Conservation (phyloP, 2,888 invertebrate genomes). For the Bimastos eiseni region DNA sequence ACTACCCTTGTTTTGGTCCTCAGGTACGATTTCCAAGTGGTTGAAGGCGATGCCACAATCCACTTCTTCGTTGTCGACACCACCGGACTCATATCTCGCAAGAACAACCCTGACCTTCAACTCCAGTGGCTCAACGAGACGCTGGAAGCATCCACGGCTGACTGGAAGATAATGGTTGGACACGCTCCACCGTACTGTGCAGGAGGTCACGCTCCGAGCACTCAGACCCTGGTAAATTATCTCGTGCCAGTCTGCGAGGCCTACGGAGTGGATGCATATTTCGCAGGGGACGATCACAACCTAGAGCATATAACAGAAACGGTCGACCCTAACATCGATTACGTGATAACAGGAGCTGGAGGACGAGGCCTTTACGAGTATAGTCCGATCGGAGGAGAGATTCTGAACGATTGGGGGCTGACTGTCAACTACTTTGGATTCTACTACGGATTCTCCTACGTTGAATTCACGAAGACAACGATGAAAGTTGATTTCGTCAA, state of each 20-base stretch:
- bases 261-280: constrained; percentile 31
- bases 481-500: constrained; percentile 21
- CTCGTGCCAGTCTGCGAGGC: constrained; percentile 32
- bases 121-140: constrained; percentile 27
- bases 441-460: neutral
- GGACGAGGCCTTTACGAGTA: constrained; percentile 27
- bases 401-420: constrained; percentile 22
- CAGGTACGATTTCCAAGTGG: neutral
- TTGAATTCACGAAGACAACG: neutral
- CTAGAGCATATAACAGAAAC: constrained; percentile 24
- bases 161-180: constrained; percentile 40
- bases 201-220: constrained; percentile 27
- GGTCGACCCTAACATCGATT: constrained; percentile 17
- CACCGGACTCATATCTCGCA: neutral
- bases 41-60: constrained; percentile 10
- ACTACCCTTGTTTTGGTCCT: neutral
- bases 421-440: constrained; percentile 7
- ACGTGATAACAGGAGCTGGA: constrained; percentile 27
- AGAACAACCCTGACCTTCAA: constrained; percentile 26
- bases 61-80: constrained; percentile 37
- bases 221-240: neutral
- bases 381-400: neutral
- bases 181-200: constrained; percentile 36
- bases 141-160: constrained; percentile 28
- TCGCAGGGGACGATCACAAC: constrained; percentile 40